Percentiles rank a stretch among this genome's conserved stretches.
phyloP scores from a whole-genome alignment of 2,888 invertebrate species.

The Autographa gamma region DNA sequence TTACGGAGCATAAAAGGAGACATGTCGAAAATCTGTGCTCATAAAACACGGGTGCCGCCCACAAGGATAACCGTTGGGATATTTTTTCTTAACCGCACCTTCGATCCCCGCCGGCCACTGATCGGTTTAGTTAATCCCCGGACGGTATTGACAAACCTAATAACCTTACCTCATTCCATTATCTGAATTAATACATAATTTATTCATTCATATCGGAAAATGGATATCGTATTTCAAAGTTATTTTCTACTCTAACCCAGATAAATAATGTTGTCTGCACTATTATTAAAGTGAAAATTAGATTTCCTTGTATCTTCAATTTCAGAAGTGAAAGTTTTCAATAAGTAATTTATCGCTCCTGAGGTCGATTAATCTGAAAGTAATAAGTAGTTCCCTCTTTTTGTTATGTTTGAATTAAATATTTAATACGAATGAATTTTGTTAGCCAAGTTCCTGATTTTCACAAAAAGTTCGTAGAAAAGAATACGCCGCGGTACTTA shows the following conservation, averaged over 20 bases:
- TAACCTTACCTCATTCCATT: constrained; percentile 51
- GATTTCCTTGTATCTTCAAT: constrained; percentile 13
- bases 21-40: constrained; percentile 79
- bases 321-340: constrained; percentile 9
- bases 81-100: constrained; percentile 45
- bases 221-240: constrained; percentile 33
- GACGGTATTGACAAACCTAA: constrained; percentile 55
- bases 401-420: neutral
- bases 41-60: constrained; percentile 71
- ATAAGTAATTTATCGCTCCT: neutral
- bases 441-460: neutral
- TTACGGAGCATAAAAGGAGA: constrained; percentile 80
- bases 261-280: constrained; percentile 21
- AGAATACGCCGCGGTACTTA: neutral
- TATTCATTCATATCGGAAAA: constrained; percentile 39
- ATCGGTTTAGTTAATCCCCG: constrained; percentile 50
- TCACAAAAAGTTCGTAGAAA: neutral
- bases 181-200: constrained; percentile 53
- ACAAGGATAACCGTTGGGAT: constrained; percentile 59
- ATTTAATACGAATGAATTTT: neutral
- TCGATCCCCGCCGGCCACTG: constrained; percentile 29
- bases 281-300: constrained; percentile 19
- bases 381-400: constrained; percentile 1
- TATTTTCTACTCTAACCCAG: constrained; percentile 19
- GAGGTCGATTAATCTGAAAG: neutral